Conservation (phyloP, 2,888 invertebrate genomes). For the Peribatodes rhomboidaria region DNA sequence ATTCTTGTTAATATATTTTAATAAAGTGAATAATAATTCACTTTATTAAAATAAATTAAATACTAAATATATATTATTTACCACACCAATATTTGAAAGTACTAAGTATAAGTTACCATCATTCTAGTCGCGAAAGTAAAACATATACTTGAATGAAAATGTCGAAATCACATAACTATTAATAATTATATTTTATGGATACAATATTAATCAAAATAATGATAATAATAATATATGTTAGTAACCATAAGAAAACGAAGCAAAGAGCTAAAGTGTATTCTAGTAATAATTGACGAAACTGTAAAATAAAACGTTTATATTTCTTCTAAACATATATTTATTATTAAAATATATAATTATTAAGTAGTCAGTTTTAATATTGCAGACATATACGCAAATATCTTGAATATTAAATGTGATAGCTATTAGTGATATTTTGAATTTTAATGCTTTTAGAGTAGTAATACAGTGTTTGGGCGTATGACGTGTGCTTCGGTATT, state of each 20-base stretch:
- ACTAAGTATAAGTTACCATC: not conserved
- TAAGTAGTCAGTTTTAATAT: slow-evolving; percentile 52
- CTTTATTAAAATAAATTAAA: no score
- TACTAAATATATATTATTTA: slow-evolving; percentile 5
- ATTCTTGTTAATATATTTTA: no score
- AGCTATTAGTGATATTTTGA: slow-evolving; percentile 71
- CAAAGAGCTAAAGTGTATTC: slow-evolving; percentile 74
- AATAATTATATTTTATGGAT: slow-evolving; percentile 13
- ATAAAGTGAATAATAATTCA: no score
- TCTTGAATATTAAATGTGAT: slow-evolving; percentile 61
- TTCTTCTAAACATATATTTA: slow-evolving; percentile 39
- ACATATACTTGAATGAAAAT: not conserved
- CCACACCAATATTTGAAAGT: not conserved
- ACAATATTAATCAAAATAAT: slow-evolving; percentile 18
- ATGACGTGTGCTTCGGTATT: slow-evolving; percentile 37
- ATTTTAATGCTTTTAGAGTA: slow-evolving; percentile 64
- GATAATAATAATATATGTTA: slow-evolving; percentile 29
- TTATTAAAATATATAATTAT: slow-evolving; percentile 25
- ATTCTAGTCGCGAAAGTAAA: not conserved
- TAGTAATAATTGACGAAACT: slow-evolving; percentile 74
- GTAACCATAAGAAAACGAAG: slow-evolving; percentile 57
- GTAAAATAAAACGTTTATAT: slow-evolving; percentile 62
- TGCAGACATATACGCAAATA: slow-evolving; percentile 45
- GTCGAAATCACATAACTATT: slow-evolving; percentile 6
- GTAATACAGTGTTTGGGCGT: slow-evolving; percentile 32